Evolutionary conservation across 2,888 invertebrate genomes (phyloP).

Genomic region (Eristalis arbustorum): DNA sequence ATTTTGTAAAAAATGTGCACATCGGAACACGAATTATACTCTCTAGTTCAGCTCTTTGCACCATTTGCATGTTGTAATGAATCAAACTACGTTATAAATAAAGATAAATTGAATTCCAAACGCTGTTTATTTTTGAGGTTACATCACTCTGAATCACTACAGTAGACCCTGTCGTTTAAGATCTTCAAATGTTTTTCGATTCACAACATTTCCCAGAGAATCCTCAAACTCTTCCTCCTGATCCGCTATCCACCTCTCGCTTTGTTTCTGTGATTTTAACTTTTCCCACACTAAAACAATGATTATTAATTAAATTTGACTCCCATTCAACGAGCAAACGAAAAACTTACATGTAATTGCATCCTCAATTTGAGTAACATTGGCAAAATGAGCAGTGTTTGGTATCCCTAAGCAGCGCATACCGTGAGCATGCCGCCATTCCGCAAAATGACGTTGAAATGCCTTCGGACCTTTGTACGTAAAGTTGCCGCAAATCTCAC

Average conservation of each 20-base stretch:
- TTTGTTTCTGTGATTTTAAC: slow-evolving; percentile 96
- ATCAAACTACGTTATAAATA: no score
- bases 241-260: slow-evolving; percentile 97
- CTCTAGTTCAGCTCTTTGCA: no score
- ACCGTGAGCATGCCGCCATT: slow-evolving; percentile 94
- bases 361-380: slow-evolving; percentile 99
- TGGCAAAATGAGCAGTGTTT: slow-evolving; percentile 99
- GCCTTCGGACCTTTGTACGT: slow-evolving; percentile 99
- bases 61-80: no score
- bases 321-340: background rate
- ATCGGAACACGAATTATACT: no score
- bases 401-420: slow-evolving; percentile 99
- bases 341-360: slow-evolving; percentile 90
- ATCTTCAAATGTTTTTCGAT: slow-evolving; percentile 98
- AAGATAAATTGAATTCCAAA: background rate
- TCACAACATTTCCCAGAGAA: slow-evolving; percentile 98
- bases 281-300: slow-evolving; percentile 95
- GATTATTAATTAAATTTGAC: background rate
- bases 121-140: background rate
- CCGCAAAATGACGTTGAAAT: slow-evolving; percentile 99
- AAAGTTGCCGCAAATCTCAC: slow-evolving; percentile 99
- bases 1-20: background rate
- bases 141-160: slow-evolving; percentile 81
- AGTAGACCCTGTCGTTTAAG: slow-evolving; percentile 98
- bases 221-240: slow-evolving; percentile 99